Evolutionary conservation across 2,113 vertebrate genomes (phyloP).

Genomic region (Heptranchias perlo): DNA sequence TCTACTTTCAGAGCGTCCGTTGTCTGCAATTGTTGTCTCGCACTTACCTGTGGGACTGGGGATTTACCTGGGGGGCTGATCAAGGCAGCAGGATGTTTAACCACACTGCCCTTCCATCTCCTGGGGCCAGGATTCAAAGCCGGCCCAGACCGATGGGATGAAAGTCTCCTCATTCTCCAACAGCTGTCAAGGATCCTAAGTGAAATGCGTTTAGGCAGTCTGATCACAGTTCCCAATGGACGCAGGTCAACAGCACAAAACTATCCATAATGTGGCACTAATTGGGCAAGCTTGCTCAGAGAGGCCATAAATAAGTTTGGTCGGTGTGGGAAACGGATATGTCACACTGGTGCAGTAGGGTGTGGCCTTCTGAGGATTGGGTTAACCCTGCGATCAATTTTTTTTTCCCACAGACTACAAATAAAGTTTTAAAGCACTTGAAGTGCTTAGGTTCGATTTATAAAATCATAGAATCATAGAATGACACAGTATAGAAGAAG

Average conservation of each 20-base stretch:
- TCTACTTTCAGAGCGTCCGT: neutral
- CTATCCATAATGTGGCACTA: constrained; percentile 5
- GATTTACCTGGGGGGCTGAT: neutral
- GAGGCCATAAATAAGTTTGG: neutral
- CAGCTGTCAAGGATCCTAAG: neutral
- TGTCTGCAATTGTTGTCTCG: neutral
- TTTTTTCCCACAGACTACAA: neutral
- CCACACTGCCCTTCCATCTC: neutral
- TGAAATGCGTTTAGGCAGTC: neutral
- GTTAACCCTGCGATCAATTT: neutral
- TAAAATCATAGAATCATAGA: neutral
- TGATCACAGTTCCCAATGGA: neutral
- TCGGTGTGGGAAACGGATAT: neutral
- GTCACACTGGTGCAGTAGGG: neutral
- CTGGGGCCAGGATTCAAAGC: neutral
- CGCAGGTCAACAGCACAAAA: constrained; percentile 7
- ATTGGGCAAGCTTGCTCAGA: neutral
- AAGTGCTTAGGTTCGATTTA: neutral
- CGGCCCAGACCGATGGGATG: neutral
- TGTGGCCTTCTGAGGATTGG: neutral
- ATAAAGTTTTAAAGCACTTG: neutral
- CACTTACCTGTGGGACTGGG: neutral
- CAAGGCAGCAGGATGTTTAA: neutral
- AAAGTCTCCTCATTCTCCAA: neutral
- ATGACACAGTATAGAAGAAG: neutral